Percentiles rank a stretch among this genome's conserved stretches.
Conservation (phyloP, 35 echinoderm and acorn worm species). For the Chiridota heheva region DNA sequence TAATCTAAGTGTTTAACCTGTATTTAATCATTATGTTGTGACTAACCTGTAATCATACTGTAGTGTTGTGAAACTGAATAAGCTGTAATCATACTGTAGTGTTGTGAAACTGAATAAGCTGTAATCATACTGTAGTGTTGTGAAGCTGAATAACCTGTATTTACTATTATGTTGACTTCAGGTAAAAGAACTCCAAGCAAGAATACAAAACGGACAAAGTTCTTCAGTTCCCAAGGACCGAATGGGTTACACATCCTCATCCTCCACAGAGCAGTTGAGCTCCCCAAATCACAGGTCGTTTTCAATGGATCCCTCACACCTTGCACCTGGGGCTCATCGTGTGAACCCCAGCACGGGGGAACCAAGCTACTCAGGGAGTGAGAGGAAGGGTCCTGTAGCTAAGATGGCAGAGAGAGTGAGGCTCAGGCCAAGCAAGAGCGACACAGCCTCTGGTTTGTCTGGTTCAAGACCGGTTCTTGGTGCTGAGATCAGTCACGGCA, state of each 20-base stretch:
- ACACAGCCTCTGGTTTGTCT: constrained; percentile 14
- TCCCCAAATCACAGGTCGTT: constrained; percentile 66
- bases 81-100: too few species aligned
- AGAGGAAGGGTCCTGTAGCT: constrained; percentile 71
- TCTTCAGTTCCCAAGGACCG: constrained; percentile 45
- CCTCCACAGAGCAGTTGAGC: constrained; percentile 88
- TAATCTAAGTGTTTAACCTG: too few species aligned
- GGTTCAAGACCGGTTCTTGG: constrained; percentile 69
- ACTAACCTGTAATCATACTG: too few species aligned
- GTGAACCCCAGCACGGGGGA: constrained; percentile 95
- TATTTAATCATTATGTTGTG: too few species aligned
- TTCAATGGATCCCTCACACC: constrained; percentile 25
- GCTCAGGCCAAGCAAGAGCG: constrained; percentile 74
- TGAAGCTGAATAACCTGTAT: too few species aligned
- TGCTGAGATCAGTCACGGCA: constrained; percentile 63
- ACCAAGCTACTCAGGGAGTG: constrained; percentile 76
- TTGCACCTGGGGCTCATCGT: constrained; percentile 44
- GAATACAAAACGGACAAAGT: constrained; percentile 34
- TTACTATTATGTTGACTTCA: too few species aligned
- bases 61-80: too few species aligned
- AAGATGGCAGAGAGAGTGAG: constrained; percentile 87
- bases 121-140: too few species aligned
- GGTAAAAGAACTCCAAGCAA: constrained; percentile 79
- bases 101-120: too few species aligned
- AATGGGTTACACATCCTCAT: constrained; percentile 82